These are phyloP conservation scores for Momotus momota DNA, from an alignment of 2,797 vertebrate species.

Conservation along the genomic window DNA sequence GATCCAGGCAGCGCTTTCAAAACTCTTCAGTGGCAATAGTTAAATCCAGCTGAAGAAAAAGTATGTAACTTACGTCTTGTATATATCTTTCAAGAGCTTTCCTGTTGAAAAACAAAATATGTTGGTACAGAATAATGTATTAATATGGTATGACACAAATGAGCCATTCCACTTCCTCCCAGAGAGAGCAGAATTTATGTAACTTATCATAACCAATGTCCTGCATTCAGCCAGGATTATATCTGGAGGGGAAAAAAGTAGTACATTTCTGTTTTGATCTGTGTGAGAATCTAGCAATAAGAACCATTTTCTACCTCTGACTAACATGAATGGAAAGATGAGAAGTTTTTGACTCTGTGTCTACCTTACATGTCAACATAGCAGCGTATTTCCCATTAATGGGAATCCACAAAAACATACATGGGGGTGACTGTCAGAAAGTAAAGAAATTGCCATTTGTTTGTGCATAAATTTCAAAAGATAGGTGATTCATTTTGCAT, in stretches of 20 bases:
- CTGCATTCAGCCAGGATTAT: background rate
- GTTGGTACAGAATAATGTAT: background rate
- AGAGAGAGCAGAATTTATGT: background rate
- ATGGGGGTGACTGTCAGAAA: background rate
- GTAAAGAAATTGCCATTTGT: conserved; percentile 11
- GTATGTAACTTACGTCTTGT: background rate
- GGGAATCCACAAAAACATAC: background rate
- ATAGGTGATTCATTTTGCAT: background rate
- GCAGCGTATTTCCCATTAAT: background rate
- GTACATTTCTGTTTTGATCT: conserved; percentile 1
- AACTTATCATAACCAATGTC: background rate
- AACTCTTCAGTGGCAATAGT: background rate
- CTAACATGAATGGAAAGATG: background rate
- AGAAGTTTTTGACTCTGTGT: background rate
- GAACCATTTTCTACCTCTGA: background rate
- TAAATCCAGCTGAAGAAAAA: background rate
- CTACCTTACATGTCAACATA: background rate
- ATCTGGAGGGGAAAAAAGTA: background rate
- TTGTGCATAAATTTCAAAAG: background rate
- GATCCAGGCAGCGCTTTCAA: background rate
- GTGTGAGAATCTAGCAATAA: background rate
- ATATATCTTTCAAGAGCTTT: background rate
- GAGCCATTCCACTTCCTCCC: background rate
- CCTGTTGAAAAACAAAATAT: background rate
- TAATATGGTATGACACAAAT: background rate